Base-by-base conservation (phyloP, 1,140 invertebrate species). In the Lepeophtheirus salmonis region DNA sequence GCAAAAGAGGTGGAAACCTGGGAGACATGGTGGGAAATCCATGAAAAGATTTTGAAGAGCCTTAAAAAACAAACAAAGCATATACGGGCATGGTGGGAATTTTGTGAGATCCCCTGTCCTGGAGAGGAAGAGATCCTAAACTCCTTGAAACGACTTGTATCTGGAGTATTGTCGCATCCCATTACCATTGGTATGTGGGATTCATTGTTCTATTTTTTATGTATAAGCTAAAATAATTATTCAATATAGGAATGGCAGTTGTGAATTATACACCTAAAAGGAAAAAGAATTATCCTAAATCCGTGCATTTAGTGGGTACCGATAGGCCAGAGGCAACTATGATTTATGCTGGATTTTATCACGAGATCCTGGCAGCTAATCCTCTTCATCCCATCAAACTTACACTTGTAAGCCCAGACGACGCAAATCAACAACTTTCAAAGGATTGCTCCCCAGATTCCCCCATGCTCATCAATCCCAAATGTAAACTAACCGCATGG, bases 341-440 rank as follows among this genome's bases (percentile, higher is more conserved):
- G 59, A 50, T 61, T 17, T 61, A 61, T 20, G 59, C 59, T 55
- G 59, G 59, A 21, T 61, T 61, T 17, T 61, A 54, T 41, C 48
- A 56, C 21, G 59, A 61, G 16, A 61, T 61, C 23, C 24, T 61
- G 23, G 49, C 48, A 2, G 10, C 50, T 13, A 61, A 61, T 21
- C 51, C 59, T 16, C 17, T 53, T 14, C 16, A 61, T 24, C 59
- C 59, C 2, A 61, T 61, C 51, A 61, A 61, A 23, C 24, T 61
- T 20, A 61, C 59, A 1, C 21, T 61, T 16, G 59, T 61, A 12
- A 56, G 48, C 59, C 59, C 59, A 2, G 23, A 24, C 14, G 50
- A 54, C 14, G 59, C 48, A 3, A 61, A 61, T 20, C 16, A 21
- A 13, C 50, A 52, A 24, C 23, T 61, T 12, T 52, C 59, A 1